Conservation (phyloP, 2,888 invertebrate genomes). For the Melieria picta region DNA sequence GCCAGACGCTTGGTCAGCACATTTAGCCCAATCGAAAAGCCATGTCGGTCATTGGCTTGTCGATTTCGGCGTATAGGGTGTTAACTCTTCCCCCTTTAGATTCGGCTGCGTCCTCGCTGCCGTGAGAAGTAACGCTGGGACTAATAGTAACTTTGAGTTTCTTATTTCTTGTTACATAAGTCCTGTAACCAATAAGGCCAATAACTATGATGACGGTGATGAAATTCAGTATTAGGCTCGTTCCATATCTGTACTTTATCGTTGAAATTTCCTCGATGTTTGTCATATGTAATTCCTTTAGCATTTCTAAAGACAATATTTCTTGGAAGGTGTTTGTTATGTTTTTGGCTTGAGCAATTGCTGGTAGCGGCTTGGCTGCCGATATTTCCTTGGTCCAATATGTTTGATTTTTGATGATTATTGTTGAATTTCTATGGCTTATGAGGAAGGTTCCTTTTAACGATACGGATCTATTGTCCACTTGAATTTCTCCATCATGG, state of each 20-base stretch:
- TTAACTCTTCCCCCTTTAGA: background rate
- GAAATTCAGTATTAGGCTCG: slow-evolving; percentile 13
- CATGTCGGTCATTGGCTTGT: too few species aligned
- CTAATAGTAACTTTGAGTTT: background rate
- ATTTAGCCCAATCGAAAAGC: too few species aligned
- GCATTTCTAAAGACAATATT: slow-evolving; percentile 13
- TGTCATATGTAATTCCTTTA: slow-evolving; percentile 16
- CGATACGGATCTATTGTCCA: background rate
- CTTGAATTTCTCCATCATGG: slow-evolving; percentile 11
- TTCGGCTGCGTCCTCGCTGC: background rate
- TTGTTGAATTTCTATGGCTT: background rate
- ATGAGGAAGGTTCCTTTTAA: background rate
- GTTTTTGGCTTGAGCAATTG: slow-evolving; percentile 18
- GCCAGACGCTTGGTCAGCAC: too few species aligned
- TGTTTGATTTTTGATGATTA: background rate
- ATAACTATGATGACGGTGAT: slow-evolving; percentile 13
- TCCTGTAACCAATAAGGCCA: background rate
- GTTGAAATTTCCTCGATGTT: slow-evolving; percentile 17
- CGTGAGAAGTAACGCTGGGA: background rate
- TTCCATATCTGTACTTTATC: slow-evolving; percentile 19
- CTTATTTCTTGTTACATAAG: background rate
- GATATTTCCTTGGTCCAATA: background rate
- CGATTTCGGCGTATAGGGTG: too few species aligned
- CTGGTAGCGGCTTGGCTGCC: background rate
- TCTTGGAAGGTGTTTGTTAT: slow-evolving; percentile 17